These are phyloP conservation scores for Knipowitschia caucasica DNA, from an alignment of 2,797 vertebrate genomes.

Conservation along the genomic window DNA sequence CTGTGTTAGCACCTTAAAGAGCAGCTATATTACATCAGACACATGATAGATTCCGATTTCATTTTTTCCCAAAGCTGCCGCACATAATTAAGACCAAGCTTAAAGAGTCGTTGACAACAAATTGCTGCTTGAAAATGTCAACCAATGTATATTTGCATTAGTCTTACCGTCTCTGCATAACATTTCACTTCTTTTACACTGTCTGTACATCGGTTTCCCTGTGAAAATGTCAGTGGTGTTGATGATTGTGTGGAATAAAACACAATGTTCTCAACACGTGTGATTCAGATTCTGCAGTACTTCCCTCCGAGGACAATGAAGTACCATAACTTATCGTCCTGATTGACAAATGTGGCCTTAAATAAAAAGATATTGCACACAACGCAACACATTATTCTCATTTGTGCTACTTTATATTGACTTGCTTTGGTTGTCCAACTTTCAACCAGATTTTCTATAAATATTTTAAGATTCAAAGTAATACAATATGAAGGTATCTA, in stretches of 20 bases:
- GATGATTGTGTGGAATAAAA: slow-evolving; percentile 54
- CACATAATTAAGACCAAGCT: neutral
- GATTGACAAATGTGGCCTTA: no score
- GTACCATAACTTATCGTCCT: no score
- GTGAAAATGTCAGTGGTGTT: slow-evolving; percentile 70
- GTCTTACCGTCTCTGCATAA: slow-evolving; percentile 52
- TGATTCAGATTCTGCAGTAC: slow-evolving; percentile 72
- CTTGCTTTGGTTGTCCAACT: no score
- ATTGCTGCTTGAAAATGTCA: slow-evolving; percentile 66
- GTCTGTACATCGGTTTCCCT: slow-evolving; percentile 46
- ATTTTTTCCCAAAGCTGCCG: neutral
- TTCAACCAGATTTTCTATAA: no score
- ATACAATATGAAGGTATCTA: no score
- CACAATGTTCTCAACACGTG: slow-evolving; percentile 65
- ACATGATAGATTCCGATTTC: neutral
- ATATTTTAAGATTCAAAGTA: no score
- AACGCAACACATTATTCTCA: no score
- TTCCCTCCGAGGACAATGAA: no score
- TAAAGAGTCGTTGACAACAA: neutral
- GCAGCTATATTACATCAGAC: neutral
- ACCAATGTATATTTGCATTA: slow-evolving; percentile 43
- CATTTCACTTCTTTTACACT: slow-evolving; percentile 57
- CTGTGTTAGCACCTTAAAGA: no score
- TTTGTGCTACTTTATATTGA: no score
- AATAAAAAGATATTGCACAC: no score